Conservation (phyloP, 2,797 vertebrate genomes). For the Monodelphis domestica region DNA sequence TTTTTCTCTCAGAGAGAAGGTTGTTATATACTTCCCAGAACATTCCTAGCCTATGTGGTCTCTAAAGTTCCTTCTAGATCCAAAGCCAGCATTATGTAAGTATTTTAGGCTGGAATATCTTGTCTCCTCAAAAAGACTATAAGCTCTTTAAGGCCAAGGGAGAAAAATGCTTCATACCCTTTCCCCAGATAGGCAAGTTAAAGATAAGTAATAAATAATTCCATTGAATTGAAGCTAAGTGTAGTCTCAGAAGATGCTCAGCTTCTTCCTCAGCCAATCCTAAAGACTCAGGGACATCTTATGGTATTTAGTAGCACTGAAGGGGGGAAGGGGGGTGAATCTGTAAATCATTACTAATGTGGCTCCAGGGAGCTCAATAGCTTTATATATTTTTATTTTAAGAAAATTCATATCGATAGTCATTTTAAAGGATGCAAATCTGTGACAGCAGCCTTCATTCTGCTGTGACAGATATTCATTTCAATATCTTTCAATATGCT, state of each 20-base stretch:
- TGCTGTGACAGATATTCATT: slow-evolving; percentile 79
- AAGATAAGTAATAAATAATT: not conserved
- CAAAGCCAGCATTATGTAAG: not conserved
- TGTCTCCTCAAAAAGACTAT: not conserved
- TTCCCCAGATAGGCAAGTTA: not conserved
- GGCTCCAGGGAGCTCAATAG: not conserved
- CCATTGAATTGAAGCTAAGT: not conserved
- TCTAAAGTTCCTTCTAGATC: not conserved
- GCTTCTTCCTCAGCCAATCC: not conserved
- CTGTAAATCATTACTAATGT: not conserved
- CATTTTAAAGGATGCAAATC: slow-evolving; percentile 62
- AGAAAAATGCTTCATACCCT: not conserved
- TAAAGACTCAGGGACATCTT: not conserved
- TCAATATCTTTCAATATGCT: slow-evolving; percentile 71
- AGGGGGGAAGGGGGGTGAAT: not conserved
- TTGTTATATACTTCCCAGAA: not conserved
- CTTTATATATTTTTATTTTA: not conserved
- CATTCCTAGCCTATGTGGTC: not conserved
- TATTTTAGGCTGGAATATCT: not conserved
- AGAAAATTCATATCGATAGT: not conserved
- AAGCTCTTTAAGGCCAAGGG: not conserved
- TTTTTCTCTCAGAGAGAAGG: not conserved
- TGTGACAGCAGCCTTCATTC: slow-evolving; percentile 38
- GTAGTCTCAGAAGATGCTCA: not conserved
- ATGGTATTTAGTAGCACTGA: accelerated